Conservation (phyloP, 2,113 vertebrate species). For the Cygnus atratus region DNA sequence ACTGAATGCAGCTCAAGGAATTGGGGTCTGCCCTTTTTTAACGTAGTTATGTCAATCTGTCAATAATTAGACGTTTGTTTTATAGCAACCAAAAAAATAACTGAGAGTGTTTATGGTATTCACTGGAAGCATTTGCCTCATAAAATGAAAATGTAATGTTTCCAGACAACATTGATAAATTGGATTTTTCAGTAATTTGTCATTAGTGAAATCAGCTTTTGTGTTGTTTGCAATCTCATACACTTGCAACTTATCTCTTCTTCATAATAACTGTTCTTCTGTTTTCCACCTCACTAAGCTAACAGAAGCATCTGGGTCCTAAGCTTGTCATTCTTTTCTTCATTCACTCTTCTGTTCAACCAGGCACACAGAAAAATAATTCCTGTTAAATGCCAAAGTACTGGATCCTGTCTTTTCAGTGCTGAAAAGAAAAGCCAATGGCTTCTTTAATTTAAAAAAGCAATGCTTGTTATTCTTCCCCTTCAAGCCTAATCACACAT, state of each 20-base stretch:
- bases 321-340: neutral
- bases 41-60: neutral
- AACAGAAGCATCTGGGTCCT: neutral
- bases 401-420: neutral
- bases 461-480: neutral
- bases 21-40: neutral
- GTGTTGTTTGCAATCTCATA: neutral
- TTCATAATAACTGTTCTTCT: neutral
- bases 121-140: neutral
- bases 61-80: neutral
- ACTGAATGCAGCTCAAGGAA: neutral
- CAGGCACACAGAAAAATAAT: neutral
- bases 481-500: neutral
- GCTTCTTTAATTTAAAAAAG: constrained; percentile 9
- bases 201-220: neutral
- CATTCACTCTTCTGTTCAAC: neutral
- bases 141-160: constrained; percentile 2
- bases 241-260: neutral
- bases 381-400: neutral
- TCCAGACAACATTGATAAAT: neutral
- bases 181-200: neutral
- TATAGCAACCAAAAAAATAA: neutral
- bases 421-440: neutral
- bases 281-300: constrained; percentile 9
- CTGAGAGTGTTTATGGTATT: neutral